phyloP scores from a whole-genome alignment of 2,888 invertebrate species.

The Dendrolimus pini region DNA sequence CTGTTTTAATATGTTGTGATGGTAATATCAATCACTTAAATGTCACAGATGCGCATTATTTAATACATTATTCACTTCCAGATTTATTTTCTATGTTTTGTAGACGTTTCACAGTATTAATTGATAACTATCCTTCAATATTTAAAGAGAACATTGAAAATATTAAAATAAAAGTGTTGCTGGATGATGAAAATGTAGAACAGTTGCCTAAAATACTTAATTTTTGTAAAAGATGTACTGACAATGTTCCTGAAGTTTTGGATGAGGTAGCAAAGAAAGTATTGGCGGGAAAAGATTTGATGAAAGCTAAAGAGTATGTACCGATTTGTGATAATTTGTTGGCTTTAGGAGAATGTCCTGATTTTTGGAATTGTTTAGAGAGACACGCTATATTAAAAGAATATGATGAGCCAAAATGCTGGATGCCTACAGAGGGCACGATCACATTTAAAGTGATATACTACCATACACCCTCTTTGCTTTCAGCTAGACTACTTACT shows the following conservation, averaged over 20 bases:
- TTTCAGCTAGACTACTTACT: slow-evolving; percentile 71
- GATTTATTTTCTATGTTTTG: slow-evolving; percentile 80
- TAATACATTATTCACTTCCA: slow-evolving; percentile 85
- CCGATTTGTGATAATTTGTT: slow-evolving; percentile 79
- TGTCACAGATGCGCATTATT: slow-evolving; percentile 79
- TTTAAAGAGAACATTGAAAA: slow-evolving; percentile 31
- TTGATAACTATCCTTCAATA: slow-evolving; percentile 75
- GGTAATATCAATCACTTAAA: slow-evolving; percentile 77
- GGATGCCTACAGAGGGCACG: slow-evolving; percentile 71
- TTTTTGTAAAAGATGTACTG: slow-evolving; percentile 71
- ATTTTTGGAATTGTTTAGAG: slow-evolving; percentile 70
- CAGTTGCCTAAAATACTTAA: slow-evolving; percentile 79
- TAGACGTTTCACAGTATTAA: slow-evolving; percentile 80
- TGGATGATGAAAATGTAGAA: slow-evolving; percentile 76
- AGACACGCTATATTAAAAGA: slow-evolving; percentile 78
- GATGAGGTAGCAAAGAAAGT: slow-evolving; percentile 43
- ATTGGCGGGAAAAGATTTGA: slow-evolving; percentile 48
- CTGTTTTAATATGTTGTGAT: slow-evolving; percentile 83
- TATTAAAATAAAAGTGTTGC: slow-evolving; percentile 68
- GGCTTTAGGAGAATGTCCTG: slow-evolving; percentile 80
- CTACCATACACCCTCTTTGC: slow-evolving; percentile 78
- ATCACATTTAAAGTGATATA: slow-evolving; percentile 76
- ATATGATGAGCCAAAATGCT: slow-evolving; percentile 65
- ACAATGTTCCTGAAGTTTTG: slow-evolving; percentile 45
- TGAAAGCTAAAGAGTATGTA: slow-evolving; percentile 50